Evolutionary conservation across 2,888 invertebrate genomes (phyloP).

Genomic region (Amiota communis): DNA sequence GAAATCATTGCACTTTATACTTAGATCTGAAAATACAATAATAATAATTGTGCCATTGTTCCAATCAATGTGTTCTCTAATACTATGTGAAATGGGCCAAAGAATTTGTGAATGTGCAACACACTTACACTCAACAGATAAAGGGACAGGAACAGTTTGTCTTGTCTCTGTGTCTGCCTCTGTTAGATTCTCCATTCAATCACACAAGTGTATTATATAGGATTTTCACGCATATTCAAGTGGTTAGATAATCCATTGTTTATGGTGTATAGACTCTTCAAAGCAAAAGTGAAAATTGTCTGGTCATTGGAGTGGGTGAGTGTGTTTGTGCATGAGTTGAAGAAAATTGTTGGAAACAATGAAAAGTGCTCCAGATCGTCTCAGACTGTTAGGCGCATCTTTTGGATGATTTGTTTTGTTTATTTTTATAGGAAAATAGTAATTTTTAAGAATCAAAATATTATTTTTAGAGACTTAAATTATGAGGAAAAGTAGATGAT

Average conservation of each 20-base stretch:
- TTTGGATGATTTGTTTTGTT: no score
- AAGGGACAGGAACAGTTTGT: background rate
- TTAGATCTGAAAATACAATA: constrained; percentile 49
- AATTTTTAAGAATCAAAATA: no score
- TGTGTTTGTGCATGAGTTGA: background rate
- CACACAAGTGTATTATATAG: constrained; percentile 57
- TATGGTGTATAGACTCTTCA: constrained; percentile 43
- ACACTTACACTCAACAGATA: no score
- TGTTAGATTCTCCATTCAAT: constrained; percentile 43
- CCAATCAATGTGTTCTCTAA: background rate
- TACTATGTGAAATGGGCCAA: constrained; percentile 1
- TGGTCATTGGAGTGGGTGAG: constrained; percentile 52
- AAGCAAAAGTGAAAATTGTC: constrained; percentile 47
- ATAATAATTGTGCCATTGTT: constrained; percentile 63
- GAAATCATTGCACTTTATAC: constrained; percentile 41
- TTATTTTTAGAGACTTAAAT: no score
- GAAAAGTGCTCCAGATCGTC: background rate
- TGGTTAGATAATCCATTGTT: constrained; percentile 69
- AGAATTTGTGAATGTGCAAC: constrained; percentile 14
- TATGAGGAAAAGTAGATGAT: no score
- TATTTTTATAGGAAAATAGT: no score
- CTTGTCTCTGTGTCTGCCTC: background rate
- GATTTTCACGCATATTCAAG: constrained; percentile 62
- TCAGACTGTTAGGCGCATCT: constrained; percentile 21
- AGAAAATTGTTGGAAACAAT: background rate